A percentile compares a stretch with the other conserved stretches of the same genome.
phyloP scores from a whole-genome alignment of 1,140 invertebrate species.

The Colletes gigas region DNA sequence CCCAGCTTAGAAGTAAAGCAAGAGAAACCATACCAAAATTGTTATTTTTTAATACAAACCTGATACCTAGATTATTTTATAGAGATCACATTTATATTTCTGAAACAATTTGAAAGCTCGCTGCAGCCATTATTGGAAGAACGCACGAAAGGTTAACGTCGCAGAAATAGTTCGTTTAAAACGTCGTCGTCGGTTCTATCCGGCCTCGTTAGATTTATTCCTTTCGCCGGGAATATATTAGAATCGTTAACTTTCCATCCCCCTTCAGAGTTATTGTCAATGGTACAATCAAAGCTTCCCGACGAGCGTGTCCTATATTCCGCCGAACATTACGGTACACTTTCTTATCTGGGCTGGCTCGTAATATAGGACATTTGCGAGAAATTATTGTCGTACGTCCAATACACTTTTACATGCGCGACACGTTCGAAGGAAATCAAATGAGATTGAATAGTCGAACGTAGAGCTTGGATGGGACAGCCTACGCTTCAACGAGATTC shows the following conservation, averaged over 20 bases:
- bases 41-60: too few relatives aligned
- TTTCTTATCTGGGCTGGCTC: conserved; percentile 5
- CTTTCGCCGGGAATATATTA: too few relatives aligned
- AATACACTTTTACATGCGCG: conserved; percentile 36
- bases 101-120: too few relatives aligned
- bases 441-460: conserved; percentile 46
- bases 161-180: too few relatives aligned
- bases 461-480: conserved; percentile 21
- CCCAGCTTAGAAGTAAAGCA: too few relatives aligned
- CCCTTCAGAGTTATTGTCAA: not conserved
- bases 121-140: too few relatives aligned
- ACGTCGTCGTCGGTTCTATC: too few relatives aligned
- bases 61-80: too few relatives aligned
- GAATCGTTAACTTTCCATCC: not conserved
- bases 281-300: not conserved
- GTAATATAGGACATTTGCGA: conserved; percentile 18
- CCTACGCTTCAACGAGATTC: conserved; percentile 34
- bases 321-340: conserved; percentile 1
- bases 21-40: too few relatives aligned
- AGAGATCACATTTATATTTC: too few relatives aligned
- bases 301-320: not conserved
- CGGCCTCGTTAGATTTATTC: not conserved
- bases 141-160: too few relatives aligned
- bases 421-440: conserved; percentile 53
- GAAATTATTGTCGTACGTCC: conserved; percentile 39